phyloP scores from a whole-genome alignment of 2,888 invertebrate genomes.

The Amblyjoppa proteus region DNA sequence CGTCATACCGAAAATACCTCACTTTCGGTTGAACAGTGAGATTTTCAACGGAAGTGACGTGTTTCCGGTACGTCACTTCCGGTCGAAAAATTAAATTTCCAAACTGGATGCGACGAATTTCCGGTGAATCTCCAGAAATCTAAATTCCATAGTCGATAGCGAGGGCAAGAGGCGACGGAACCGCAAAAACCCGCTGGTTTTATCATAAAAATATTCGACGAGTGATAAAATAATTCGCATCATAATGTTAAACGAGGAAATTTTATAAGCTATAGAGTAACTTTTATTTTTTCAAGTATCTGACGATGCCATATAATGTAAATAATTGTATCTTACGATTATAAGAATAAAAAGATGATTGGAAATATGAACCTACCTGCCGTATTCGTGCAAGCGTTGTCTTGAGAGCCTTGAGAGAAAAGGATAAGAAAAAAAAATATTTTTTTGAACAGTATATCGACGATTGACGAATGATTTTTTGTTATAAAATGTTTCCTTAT shows the following conservation, averaged over 20 bases:
- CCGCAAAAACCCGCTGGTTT: neutral
- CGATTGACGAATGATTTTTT: slow-evolving; percentile 60
- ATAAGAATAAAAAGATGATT: slow-evolving; percentile 42
- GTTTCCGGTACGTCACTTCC: neutral
- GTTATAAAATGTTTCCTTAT: slow-evolving; percentile 84
- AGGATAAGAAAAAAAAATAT: neutral
- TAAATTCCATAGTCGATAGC: neutral
- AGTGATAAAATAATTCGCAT: slow-evolving; percentile 12
- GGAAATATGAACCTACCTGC: slow-evolving; percentile 45
- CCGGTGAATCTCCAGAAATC: neutral
- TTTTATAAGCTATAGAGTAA: slow-evolving; percentile 66
- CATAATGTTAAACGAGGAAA: slow-evolving; percentile 9
- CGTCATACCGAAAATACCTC: neutral
- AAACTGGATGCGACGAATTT: neutral
- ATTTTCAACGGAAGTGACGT: neutral
- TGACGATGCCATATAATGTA: slow-evolving; percentile 67
- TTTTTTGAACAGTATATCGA: slow-evolving; percentile 11
- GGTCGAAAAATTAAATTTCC: neutral
- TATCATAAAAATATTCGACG: slow-evolving; percentile 8
- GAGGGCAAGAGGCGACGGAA: neutral
- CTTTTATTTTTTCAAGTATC: slow-evolving; percentile 67
- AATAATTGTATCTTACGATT: slow-evolving; percentile 65
- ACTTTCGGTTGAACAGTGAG: neutral
- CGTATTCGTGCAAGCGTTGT: neutral
- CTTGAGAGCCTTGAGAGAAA: too few relatives aligned